Evolutionary conservation across 2,888 invertebrate genomes (phyloP), one percentile per base, ranked within the genome.

Genomic region (Arctia plantaginis): DNA sequence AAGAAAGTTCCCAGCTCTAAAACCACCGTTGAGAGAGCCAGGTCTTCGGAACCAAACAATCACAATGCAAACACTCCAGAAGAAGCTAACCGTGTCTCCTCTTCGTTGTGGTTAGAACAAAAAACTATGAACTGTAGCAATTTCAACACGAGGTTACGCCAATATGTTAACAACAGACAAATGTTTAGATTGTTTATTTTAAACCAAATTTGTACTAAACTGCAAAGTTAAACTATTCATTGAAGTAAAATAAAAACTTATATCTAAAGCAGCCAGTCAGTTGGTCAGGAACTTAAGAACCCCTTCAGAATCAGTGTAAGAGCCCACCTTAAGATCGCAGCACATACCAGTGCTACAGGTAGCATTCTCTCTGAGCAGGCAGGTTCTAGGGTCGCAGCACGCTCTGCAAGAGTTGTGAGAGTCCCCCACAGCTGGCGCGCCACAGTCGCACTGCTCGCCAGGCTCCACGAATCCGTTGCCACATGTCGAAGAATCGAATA

Each of bases 401-500:
- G 97, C 89, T 97, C 96, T 59, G 96, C 97, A 87, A 97, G 92
- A 4, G 98, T 98, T 92, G 98, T 98, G 44, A 18, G 72, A 72
- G 10, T 30, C 66, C 27, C 66, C 65, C 91, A 98, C 98, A 83
- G 98, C 98, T 0, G 97, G 97, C 1, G 97, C 96, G 84, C 99
- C 99, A 94, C 99, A 99, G 91, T 99, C 99, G 94, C 99, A 99
- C 91, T 99, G 98, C 90, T 99, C 99, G 1, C 99, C 99, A 0
- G 97, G 97, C 90, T 99, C 99, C 8, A 99, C 98, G 92, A 99
- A 99, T 0, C 99, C 99, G 93, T 99, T 99, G 35, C 99, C 99
- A 94, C 98, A 99, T 27, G 98, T 98, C 1, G 98, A 98, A 66
- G 98, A 97, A 70, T 97, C 97, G 90, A 98, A 98, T 0, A 98